Evolutionary conservation across 2,797 vertebrate genomes (phyloP), one percentile per base, ranked within the genome.

Genomic region (Furcifer pardalis): DNA sequence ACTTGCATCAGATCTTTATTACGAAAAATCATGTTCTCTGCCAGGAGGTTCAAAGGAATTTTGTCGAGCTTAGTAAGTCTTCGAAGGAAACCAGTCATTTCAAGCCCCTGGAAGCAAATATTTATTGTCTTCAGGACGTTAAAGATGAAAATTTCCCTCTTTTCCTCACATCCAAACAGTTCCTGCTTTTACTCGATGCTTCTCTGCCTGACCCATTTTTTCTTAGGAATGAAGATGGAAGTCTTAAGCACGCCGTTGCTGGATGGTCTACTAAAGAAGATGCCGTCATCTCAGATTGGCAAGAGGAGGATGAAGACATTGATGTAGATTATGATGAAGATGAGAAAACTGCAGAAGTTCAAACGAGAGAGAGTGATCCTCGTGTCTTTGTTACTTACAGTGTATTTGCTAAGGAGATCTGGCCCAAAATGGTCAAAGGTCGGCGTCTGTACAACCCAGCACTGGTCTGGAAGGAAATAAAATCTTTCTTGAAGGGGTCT

Each of bases 391-490:
- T 97, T 85, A 97, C 96, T 1, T 97, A 96, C 0, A 83, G 72
- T 59, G 83, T 97, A 15, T 97, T 97, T 88, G 84, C 91, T 76
- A 91, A 87, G 81, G 95, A 96, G 90, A 94, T 97, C 37, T 97
- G 97, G 96, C 96, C 96, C 60, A 96, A 95, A 89, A 97, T 97
- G 94, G 86, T 91, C 74, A 97, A 96, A 90, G 96, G 97, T 62
- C 97, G 96, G 91, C 93, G 91, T 59, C 25, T 86, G 37, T 96
- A 96, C 79, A 97, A 96, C 88, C 95, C 96, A 21, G 95, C 95
- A 0, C 91, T 97, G 77, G 93, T 97, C 72, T 97, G 97, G 96
- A 97, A 97, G 88, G 97, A 97, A 92, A 97, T 97, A 79, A 97
- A 96, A 82, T 97, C 96, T 0, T 97, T 97, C 90, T 85, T 97